Percentiles rank a stretch among this genome's conserved stretches.
These are phyloP conservation scores for Pheosia tremula DNA, from an alignment of 2,888 invertebrate genomes.

Conservation along the genomic window DNA sequence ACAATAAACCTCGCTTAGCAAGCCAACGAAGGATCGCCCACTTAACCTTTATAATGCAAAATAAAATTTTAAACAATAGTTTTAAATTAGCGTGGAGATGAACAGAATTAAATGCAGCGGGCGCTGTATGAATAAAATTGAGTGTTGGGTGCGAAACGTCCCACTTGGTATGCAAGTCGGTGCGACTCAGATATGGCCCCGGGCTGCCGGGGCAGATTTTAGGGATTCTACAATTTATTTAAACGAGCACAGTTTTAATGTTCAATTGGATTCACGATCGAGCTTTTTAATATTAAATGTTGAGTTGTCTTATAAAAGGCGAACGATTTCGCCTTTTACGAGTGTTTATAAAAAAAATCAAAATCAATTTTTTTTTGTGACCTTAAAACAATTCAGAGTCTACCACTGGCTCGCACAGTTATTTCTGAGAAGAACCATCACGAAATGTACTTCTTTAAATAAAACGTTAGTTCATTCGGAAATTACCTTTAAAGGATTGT, in stretches of 20 bases:
- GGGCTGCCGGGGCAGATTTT: slow-evolving; percentile 15
- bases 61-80: slow-evolving; percentile 41
- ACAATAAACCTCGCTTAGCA: slow-evolving; percentile 6
- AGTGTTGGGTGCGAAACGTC: slow-evolving; percentile 30
- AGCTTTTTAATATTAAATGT: not conserved
- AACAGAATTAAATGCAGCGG: slow-evolving; percentile 45
- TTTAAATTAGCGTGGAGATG: slow-evolving; percentile 43
- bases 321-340: too few species aligned
- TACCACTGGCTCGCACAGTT: too few species aligned
- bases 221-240: slow-evolving; percentile 29
- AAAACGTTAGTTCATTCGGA: too few species aligned
- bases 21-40: slow-evolving; percentile 15
- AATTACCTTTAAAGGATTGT: too few species aligned
- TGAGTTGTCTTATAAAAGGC: too few species aligned
- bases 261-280: not conserved
- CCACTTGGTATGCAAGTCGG: slow-evolving; percentile 45
- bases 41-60: slow-evolving; percentile 28
- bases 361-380: too few species aligned
- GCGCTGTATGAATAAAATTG: slow-evolving; percentile 31
- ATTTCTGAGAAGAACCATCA: too few species aligned
- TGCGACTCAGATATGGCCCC: slow-evolving; percentile 19
- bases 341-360: too few species aligned
- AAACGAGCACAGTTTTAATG: slow-evolving; percentile 12
- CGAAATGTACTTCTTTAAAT: too few species aligned
- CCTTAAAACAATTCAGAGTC: too few species aligned